Conservation (phyloP, 2,888 invertebrate species). For the Serripes groenlandicus region DNA sequence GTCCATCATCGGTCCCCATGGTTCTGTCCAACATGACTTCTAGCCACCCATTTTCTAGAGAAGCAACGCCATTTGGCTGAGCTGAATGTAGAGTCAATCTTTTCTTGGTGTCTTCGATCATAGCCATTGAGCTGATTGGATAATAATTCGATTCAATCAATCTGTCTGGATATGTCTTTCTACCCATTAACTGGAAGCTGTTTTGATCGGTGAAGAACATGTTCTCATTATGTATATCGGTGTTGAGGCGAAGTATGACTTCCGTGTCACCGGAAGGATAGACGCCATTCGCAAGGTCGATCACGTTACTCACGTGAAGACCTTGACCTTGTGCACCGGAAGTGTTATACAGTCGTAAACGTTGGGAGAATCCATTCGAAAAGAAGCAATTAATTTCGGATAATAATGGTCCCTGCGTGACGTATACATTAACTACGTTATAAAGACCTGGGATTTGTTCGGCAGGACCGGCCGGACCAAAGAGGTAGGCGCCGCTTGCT, state of each 20-base stretch:
- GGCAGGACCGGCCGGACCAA: constrained; percentile 80
- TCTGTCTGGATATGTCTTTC: constrained; percentile 75
- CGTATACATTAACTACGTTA: constrained; percentile 89
- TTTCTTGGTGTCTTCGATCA: constrained; percentile 78
- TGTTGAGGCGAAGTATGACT: constrained; percentile 80
- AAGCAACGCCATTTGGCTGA: constrained; percentile 84
- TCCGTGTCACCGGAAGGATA: constrained; percentile 75
- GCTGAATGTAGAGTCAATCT: constrained; percentile 81
- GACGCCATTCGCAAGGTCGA: constrained; percentile 66
- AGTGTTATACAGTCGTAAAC: constrained; percentile 73
- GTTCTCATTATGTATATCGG: constrained; percentile 74
- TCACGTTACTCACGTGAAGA: constrained; percentile 74
- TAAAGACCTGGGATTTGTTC: constrained; percentile 48
- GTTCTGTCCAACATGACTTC: constrained; percentile 86
- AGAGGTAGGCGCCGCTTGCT: constrained; percentile 85
- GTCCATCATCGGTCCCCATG: constrained; percentile 80
- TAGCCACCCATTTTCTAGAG: constrained; percentile 78
- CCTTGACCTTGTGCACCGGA: constrained; percentile 68
- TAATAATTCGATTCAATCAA: constrained; percentile 84
- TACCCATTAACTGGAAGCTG: constrained; percentile 81
- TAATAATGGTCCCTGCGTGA: constrained; percentile 93
- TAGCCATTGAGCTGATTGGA: constrained; percentile 82
- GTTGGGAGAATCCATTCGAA: constrained; percentile 69
- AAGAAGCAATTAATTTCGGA: constrained; percentile 93
- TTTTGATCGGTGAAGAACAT: constrained; percentile 85